Conservation (phyloP, 2,797 vertebrate species). For the Tamandua tetradactyla region DNA sequence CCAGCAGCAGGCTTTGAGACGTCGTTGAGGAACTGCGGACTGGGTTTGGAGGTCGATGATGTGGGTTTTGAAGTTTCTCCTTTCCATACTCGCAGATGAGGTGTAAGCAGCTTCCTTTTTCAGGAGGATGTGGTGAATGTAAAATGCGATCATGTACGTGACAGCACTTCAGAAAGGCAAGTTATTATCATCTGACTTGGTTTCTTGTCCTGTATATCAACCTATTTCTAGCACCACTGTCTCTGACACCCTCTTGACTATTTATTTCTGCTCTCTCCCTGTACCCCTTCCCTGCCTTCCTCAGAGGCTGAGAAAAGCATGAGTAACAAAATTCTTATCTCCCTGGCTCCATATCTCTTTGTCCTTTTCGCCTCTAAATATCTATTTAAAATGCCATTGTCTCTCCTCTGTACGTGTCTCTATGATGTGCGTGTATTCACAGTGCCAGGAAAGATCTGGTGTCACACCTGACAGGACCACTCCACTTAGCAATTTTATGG, state of each 20-base stretch:
- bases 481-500: not conserved
- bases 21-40: not conserved
- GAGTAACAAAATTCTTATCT: not conserved
- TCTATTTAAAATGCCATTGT: not conserved
- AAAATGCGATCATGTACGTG: not conserved
- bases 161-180: not conserved
- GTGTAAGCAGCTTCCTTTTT: not conserved
- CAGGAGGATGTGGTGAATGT: not conserved
- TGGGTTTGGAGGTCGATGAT: not conserved
- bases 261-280: not conserved
- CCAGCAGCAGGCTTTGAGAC: not conserved
- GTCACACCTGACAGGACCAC: not conserved
- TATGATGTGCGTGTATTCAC: not conserved
- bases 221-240: not conserved
- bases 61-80: not conserved
- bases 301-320: not conserved
- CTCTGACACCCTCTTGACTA: not conserved
- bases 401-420: not conserved
- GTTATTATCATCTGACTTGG: not conserved
- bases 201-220: not conserved
- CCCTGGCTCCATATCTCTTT: not conserved
- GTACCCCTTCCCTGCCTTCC: not conserved
- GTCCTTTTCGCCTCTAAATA: not conserved
- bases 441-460: not conserved
- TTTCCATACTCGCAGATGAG: not conserved